Percentiles rank a stretch among this genome's conserved stretches.
phyloP scores from a whole-genome alignment of 2,888 invertebrate genomes.

The Xestobium rufovillosum region DNA sequence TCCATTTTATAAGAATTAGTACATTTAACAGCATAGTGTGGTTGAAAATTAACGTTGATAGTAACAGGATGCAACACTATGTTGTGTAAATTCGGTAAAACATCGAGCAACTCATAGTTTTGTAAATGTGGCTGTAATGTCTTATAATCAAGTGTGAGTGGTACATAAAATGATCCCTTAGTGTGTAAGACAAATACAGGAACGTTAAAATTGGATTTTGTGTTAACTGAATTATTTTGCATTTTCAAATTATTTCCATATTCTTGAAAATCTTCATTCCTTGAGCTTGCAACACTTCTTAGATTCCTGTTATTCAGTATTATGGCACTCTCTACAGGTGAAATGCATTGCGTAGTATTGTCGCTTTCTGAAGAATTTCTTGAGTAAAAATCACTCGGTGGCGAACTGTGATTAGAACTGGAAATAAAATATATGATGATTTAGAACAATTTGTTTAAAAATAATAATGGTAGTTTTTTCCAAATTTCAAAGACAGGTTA shows the following conservation, averaged over 20 bases:
- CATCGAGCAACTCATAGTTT: slow-evolving; percentile 51
- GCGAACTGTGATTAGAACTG: slow-evolving; percentile 39
- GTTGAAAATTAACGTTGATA: slow-evolving; percentile 75
- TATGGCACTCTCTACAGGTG: slow-evolving; percentile 33
- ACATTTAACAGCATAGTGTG: too few relatives aligned
- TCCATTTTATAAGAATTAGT: too few relatives aligned
- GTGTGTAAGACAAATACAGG: slow-evolving; percentile 88
- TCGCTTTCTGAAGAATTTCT: slow-evolving; percentile 36
- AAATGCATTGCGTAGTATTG: slow-evolving; percentile 26
- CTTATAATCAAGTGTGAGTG: slow-evolving; percentile 71
- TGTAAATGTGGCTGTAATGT: slow-evolving; percentile 63
- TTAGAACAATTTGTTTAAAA: too few relatives aligned
- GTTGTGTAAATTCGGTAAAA: slow-evolving; percentile 48
- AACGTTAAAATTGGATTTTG: slow-evolving; percentile 49
- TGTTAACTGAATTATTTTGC: slow-evolving; percentile 19
- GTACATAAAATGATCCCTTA: slow-evolving; percentile 83
- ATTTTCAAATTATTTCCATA: slow-evolving; percentile 17
- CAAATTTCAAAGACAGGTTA: too few relatives aligned
- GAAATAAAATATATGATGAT: slow-evolving; percentile 15
- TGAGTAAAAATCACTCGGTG: slow-evolving; percentile 37
- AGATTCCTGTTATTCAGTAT: slow-evolving; percentile 25
- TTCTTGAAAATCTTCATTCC: slow-evolving; percentile 26
- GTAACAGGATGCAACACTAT: slow-evolving; percentile 77
- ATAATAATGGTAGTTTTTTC: too few relatives aligned
- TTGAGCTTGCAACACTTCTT: slow-evolving; percentile 24